A percentile compares a stretch with the other conserved stretches of the same genome.
Conservation (phyloP, 2,888 invertebrate species). For the Resseliella maxima region DNA sequence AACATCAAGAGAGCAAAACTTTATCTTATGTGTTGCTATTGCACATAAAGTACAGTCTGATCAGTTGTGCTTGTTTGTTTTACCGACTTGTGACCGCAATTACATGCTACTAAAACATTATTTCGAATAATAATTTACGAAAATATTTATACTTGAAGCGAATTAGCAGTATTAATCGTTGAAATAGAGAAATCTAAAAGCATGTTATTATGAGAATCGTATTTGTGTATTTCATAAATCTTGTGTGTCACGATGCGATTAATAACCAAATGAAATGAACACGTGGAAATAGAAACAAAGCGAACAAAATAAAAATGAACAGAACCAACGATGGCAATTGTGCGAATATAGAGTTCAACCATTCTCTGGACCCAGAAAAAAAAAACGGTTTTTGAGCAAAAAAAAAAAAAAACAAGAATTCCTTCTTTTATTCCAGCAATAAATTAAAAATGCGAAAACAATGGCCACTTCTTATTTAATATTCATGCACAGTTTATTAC, state of each 20-base stretch:
- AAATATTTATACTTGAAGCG: constrained; percentile 6
- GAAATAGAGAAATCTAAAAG: not conserved
- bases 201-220: not conserved
- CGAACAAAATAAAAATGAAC: too few species aligned
- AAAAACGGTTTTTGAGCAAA: not conserved
- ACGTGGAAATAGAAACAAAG: not conserved
- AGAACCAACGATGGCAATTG: not conserved
- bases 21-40: not conserved
- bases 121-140: not conserved
- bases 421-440: not conserved
- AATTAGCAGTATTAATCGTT: constrained; percentile 16
- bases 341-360: constrained; percentile 2
- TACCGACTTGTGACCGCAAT: constrained; percentile 16
- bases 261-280: constrained; percentile 26
- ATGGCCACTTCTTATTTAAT: not conserved
- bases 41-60: not conserved
- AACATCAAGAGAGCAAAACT: constrained; percentile 15
- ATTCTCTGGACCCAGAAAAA: not conserved
- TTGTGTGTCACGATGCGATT: constrained; percentile 27
- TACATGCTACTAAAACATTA: constrained; percentile 6
- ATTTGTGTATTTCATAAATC: constrained; percentile 16
- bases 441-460: constrained; percentile 12
- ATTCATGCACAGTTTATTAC: not conserved
- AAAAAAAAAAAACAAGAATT: not conserved
- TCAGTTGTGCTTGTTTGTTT: not conserved